Conservation (phyloP, 2,888 invertebrate species). For the Eremobia ochroleuca region DNA sequence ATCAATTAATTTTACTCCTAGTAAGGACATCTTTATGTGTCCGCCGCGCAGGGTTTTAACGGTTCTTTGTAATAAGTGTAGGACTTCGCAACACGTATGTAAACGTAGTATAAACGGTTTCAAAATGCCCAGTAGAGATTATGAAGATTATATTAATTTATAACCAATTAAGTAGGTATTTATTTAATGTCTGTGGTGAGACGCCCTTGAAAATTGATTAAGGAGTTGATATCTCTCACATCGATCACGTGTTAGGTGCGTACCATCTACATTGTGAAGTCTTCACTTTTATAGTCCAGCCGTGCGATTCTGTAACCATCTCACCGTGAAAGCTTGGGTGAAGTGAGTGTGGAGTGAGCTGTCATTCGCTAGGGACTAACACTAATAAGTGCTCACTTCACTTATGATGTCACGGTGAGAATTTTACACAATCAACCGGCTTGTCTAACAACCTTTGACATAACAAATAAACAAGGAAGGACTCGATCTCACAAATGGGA, state of each 20-base stretch:
- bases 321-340: too few relatives aligned
- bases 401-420: too few relatives aligned
- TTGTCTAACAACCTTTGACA: conserved; percentile 11
- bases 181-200: not conserved
- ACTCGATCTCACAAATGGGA: conserved; percentile 26
- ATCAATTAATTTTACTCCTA: conserved; percentile 83
- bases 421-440: too few relatives aligned
- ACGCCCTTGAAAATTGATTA: conserved; percentile 14
- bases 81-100: conserved; percentile 23
- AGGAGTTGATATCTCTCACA: not conserved
- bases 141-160: conserved; percentile 2
- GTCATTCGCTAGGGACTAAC: too few relatives aligned
- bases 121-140: conserved; percentile 5
- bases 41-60: conserved; percentile 75
- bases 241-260: not conserved
- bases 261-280: not conserved
- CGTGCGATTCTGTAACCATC: too few relatives aligned
- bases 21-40: conserved; percentile 81
- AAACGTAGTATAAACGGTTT: conserved; percentile 40
- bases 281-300: not conserved
- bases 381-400: too few relatives aligned
- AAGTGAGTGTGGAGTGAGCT: too few relatives aligned
- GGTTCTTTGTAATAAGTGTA: conserved; percentile 74
- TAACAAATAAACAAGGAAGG: conserved; percentile 25
- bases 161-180: not conserved